Evolutionary conservation across 2,113 vertebrate genomes (phyloP), one percentile per base, ranked within the genome.

Genomic region (Trichomycterus rosablanca): DNA sequence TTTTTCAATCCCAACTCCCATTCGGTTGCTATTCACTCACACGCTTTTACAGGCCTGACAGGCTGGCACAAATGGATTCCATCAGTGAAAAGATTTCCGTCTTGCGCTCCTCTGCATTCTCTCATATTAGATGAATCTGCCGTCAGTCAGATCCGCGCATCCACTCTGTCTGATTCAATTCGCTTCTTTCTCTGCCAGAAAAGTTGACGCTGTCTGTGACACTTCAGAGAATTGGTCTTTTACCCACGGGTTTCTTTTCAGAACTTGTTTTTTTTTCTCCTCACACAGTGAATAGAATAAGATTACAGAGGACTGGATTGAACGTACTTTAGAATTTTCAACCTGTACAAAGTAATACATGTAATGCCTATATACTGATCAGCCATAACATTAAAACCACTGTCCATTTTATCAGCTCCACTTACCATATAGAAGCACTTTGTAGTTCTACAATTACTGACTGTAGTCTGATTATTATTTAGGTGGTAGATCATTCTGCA

Each of bases 11-110:
- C 30, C 14, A 51, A 20, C 35, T 34, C 51, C 39, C 34, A 26
- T 34, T 7, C 37, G 30, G 56, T 44, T 42, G 7, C 7, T 8
- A 37, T 58, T 69, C 24, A 24, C 22, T 62, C 23, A n/a, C 37
- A 9, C 11, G 39, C 43, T 11, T 23, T n/a, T 9, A 48, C 14
- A 53, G 37, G 24, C 23, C 26, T 23, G 53, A 52, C 30, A 58
- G 35, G 39, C 51, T 66, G 28, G 48, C 42, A 48, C 49, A 65
- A 44, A 12, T 32, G 57, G 52, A 30, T 49, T 26, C n/a, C 28
- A 19, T 51, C n/a, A 37, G 42, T 45, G 59, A 64, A 70, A 54
- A 54, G 34, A 65, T 64, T 37, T 64, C 39, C 35, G 55, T 42
- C 19, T 61, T 15, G 20, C 18, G 40, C 59, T 28, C 19, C 34